phyloP scores from a whole-genome alignment of 2,113 vertebrate genomes.

The Hemiscyllium ocellatum region DNA sequence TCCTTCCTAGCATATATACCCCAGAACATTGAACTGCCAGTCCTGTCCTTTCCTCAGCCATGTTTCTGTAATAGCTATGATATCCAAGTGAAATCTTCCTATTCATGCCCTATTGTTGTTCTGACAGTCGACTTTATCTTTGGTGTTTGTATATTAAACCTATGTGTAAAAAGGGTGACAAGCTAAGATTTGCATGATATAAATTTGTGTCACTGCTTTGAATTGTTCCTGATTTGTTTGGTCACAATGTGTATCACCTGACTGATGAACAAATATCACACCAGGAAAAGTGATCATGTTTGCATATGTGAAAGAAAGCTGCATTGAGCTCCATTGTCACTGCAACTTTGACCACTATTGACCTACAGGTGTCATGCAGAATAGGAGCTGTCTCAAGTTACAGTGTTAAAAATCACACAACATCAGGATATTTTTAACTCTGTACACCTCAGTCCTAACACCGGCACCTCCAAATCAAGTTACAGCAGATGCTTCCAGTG shows the following conservation, averaged over 20 bases:
- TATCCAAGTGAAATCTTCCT: too few relatives aligned
- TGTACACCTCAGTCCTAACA: too few relatives aligned
- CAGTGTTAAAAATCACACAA: too few relatives aligned
- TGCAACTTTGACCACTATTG: neutral
- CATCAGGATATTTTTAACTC: too few relatives aligned
- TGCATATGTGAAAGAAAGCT: neutral
- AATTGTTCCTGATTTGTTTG: neutral
- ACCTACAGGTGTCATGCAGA: neutral
- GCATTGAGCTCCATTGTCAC: neutral
- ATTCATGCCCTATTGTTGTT: neutral
- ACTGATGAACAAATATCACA: neutral
- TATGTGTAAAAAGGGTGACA: neutral
- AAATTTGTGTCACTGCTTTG: neutral
- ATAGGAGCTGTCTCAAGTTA: neutral
- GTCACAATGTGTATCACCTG: neutral
- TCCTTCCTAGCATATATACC: too few relatives aligned
- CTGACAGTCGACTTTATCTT: neutral
- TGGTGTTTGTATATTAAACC: neutral
- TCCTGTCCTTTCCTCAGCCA: too few relatives aligned
- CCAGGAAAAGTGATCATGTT: neutral
- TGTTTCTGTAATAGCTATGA: too few relatives aligned
- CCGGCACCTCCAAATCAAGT: too few relatives aligned
- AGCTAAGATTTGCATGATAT: neutral
- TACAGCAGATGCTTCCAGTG: neutral
- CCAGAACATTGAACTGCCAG: too few relatives aligned